phyloP scores from a whole-genome alignment of 2,113 vertebrate species.

The Egretta garzetta region DNA sequence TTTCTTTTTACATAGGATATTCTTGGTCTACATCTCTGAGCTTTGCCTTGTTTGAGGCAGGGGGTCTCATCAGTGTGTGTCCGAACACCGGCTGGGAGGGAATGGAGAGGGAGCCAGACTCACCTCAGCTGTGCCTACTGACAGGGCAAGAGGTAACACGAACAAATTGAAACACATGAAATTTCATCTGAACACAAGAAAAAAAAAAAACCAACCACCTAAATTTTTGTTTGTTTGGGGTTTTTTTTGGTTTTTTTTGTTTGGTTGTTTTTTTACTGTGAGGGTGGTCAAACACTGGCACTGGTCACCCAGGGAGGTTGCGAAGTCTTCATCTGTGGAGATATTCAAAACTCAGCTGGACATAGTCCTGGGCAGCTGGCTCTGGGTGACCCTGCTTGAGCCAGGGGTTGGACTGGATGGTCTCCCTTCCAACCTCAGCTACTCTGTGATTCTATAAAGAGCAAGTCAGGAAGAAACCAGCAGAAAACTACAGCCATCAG shows the following conservation, averaged over 20 bases:
- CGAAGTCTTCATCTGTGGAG: not conserved
- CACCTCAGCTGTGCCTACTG: not conserved
- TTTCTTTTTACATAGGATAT: not conserved
- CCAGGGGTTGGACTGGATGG: not conserved
- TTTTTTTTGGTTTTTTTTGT: no score
- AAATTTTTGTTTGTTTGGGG: no score
- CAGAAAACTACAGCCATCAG: not conserved
- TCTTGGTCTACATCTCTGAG: not conserved
- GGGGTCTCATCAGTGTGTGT: not conserved
- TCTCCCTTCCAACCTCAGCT: not conserved
- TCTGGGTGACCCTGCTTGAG: not conserved
- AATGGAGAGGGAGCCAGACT: not conserved
- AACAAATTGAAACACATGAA: not conserved
- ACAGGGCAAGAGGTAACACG: accelerated
- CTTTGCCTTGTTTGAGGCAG: not conserved
- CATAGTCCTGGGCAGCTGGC: not conserved
- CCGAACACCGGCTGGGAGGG: not conserved
- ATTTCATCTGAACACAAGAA: not conserved
- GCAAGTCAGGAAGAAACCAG: not conserved
- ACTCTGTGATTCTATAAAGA: not conserved
- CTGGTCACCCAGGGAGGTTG: not conserved
- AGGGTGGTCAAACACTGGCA: not conserved
- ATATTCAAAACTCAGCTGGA: not conserved
- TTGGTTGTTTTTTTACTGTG: not conserved
- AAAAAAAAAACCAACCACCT: not conserved